Evolutionary conservation across 2,888 invertebrate genomes (phyloP).

Genomic region (Lasioglossum oenotherae): DNA sequence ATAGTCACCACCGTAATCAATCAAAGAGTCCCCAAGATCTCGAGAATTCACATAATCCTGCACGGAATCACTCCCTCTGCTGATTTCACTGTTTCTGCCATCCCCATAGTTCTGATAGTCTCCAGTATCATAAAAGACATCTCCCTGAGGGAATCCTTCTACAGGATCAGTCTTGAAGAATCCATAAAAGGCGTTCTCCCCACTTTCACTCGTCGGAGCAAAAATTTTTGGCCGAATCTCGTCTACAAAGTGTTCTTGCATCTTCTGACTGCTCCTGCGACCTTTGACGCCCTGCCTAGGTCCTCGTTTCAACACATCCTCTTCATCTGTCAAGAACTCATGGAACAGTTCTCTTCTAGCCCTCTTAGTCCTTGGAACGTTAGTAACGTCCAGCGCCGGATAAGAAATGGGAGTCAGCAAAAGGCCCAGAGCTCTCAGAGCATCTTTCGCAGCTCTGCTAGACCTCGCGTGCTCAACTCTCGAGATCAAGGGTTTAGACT

Average conservation of each 20-base stretch:
- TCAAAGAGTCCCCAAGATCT: conserved; percentile 28
- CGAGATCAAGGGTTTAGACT: conserved; percentile 42
- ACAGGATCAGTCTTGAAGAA: conserved; percentile 64
- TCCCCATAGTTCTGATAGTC: conserved; percentile 51
- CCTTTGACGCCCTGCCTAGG: conserved; percentile 59
- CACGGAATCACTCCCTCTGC: conserved; percentile 30
- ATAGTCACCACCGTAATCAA: conserved; percentile 49
- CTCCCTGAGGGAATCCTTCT: conserved; percentile 70
- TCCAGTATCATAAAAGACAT: conserved; percentile 65
- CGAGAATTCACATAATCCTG: conserved; percentile 42
- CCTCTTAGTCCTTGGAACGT: conserved; percentile 21
- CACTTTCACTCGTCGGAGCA: conserved; percentile 49
- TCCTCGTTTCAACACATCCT: neutral
- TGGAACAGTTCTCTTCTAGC: conserved; percentile 44
- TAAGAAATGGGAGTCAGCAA: conserved; percentile 52
- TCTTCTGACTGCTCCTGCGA: conserved; percentile 53
- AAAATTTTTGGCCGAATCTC: neutral
- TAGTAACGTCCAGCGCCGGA: neutral
- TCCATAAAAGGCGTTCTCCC: conserved; percentile 74
- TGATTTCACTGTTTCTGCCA: neutral
- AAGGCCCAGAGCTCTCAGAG: conserved; percentile 59
- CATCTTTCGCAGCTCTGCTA: neutral
- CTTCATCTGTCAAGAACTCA: neutral
- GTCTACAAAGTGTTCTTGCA: conserved; percentile 39
- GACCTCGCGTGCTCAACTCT: conserved; percentile 18